Evolutionary conservation across 2,113 vertebrate genomes (phyloP), one percentile per base, ranked within the genome.

Genomic region (Balaeniceps rex): DNA sequence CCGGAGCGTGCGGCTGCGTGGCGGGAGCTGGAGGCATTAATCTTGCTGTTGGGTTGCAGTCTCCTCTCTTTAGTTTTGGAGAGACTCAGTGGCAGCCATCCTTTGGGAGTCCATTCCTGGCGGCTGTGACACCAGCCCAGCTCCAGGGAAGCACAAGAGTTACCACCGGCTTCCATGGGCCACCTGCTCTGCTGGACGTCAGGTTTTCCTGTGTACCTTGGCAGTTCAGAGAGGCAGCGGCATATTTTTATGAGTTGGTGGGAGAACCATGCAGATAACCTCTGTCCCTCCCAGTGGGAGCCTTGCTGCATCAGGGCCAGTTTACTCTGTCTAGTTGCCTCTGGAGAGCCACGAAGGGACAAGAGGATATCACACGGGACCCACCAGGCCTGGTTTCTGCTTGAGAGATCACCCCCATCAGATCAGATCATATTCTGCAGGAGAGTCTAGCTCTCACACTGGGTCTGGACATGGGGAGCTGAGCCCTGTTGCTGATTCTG

Each of bases 331-430:
- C 51, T 52, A 10, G 3, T 5, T 29, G 46, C 36, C 38, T 34
- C 55, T 25, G n/a, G 22, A 40, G 60, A 70, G 24, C 61, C 19
- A 4, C 0, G 10, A 34, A 36, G 18, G 33, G 33, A 42, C 19
- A 15, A 26, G 17, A 3, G 0, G 0, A 7, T 12, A 6, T 12
- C 24, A 5, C 7, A 5, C 0, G 0, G 52, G 38, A 46, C 19
- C 5, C 31, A 25, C 51, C 9, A 61, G 7, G 46, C 40, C 55
- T n/a, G 10, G 12, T 7, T 72, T 40, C 63, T 88, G 47, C 83
- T 3, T 5, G 29, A 47, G 18, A 28, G 6, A 49, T 25, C 44
- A 3, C 55, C 52, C 31, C 72, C n/a, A 1, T n/a, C 19, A 0
- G 19, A 7, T 42, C 19, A 0, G 17, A 7, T 58, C 19, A 3